Evolutionary conservation across 2,888 invertebrate genomes (phyloP), one percentile per base, ranked within the genome.

Genomic region (Xestoiulus laeticollis): DNA sequence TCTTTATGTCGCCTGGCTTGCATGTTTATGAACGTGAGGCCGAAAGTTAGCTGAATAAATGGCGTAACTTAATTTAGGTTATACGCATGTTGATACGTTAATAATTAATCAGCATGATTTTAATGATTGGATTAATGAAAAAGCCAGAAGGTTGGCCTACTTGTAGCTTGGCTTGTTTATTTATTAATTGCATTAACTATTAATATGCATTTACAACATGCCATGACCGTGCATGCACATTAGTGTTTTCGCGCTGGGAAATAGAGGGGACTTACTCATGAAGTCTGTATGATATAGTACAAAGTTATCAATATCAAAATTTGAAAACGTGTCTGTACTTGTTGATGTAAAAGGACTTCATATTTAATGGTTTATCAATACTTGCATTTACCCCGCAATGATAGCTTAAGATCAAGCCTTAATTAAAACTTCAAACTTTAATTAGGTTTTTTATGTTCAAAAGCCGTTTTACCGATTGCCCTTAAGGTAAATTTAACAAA

Each of bases 91-190:
- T 78, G 78, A 32, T 78, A 78, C 78, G 30, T 78, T 78, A 78
- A 78, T 78, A 78, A 78, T 78, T 78, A 78, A 78, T 78, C 30
- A 78, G 78, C 78, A 78, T 78, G 78, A 78, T 78, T 78, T 78
- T 78, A 78, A 78, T 78, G 78, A 78, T 78, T 78, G 78, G 78
- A 78, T 78, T 78, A 78, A 78, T 78, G 78, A 78, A 78, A 78
- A 78, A 78, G 78, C 30, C 78, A 78, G 78, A 78, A 78, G 78
- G 78, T 26, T 78, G 78, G 78, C 78, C 78, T 78, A 78, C 78
- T 78, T 78, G 78, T 78, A 78, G 78, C 78, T 78, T 30, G 78
- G 78, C 78, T 78, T 30, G 78, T 78, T 78, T 78, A 78, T 78
- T 78, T 78, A 78, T 78, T 78, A 78, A 78, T 78, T 78, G 78